Base-by-base conservation (phyloP, 2,113 vertebrate species). In the Daphoenositta chrysoptera region DNA sequence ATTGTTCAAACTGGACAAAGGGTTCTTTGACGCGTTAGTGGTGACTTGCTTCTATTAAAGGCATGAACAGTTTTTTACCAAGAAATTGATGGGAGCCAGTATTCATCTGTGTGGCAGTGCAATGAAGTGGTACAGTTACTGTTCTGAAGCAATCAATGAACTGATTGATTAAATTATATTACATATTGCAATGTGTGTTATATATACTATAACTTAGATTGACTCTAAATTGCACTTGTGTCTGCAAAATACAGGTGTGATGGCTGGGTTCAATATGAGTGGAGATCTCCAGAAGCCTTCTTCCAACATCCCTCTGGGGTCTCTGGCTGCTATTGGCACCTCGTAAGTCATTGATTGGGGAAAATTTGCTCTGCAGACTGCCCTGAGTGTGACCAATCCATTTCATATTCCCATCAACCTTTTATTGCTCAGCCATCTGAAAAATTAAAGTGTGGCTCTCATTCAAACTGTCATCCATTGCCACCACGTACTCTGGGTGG, bases 211-310 rank as follows among this genome's bases (percentile, higher is more conserved):
- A 81, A 83, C 24, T 77, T 58, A 48, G n/a, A 83, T 60, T 93
- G 75, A 90, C 47, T 90, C 58, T 82, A 53, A 77, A 42, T 75
- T 89, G 42, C 64, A 24, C 63, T 94, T 96, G 50, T 93, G n/a
- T 95, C 90, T 91, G 30, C 40, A 61, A 90, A 90, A 70, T 77
- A 10, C 96, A 99, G 99, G 99, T 96, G 99, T 99, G 95, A 99
- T 99, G 99, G 99, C 99, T 45, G 99, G 99, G 63, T 99, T 99
- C 98, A 99, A 99, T 95, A 99, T 99, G 99, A 99, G 99, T 53
- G 98, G 99, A 78, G 99, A 99, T 96, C 99, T 99, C 93, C 98
- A 98, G 96, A 98, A 98, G 78, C 99, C 99, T 5, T 97, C 98
- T 37, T 92, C 98, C 93, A 99, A 98, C 98, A 98, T 99, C 96